These are phyloP conservation scores for Montipora capricornis DNA, from an alignment of 64 coral and sea anemone species.

Conservation along the genomic window DNA sequence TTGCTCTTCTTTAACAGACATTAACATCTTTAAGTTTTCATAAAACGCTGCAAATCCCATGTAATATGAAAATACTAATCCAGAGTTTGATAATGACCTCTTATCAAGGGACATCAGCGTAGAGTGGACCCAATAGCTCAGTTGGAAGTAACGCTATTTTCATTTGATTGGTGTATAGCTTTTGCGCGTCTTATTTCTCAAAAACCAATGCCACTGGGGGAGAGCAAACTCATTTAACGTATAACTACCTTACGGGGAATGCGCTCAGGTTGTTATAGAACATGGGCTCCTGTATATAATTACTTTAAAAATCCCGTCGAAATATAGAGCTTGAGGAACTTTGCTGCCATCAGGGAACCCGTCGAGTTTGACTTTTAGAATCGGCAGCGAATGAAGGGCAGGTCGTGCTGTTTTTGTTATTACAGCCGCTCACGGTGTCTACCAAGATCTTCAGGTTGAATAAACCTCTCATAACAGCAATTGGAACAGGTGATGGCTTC, in stretches of 20 bases:
- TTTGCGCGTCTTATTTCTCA: not conserved
- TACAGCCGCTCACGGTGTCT: not conserved
- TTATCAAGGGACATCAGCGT: not conserved
- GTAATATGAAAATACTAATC: not conserved
- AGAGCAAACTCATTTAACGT: not conserved
- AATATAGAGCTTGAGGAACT: not conserved
- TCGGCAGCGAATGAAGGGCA: not conserved
- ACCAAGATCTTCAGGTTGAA: not conserved
- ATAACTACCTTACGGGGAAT: not conserved
- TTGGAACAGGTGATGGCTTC: not conserved
- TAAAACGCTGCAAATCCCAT: not conserved
- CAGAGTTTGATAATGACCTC: not conserved
- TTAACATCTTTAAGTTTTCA: not conserved
- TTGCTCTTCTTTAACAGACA: not conserved
- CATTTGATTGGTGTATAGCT: not conserved
- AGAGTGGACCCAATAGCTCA: not conserved
- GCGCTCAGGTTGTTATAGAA: not conserved
- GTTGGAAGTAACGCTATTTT: not conserved
- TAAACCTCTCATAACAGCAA: not conserved
- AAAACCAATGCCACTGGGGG: not conserved
- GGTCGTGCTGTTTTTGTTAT: conserved; percentile 8
- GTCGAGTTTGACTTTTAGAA: not conserved
- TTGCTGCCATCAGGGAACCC: not conserved
- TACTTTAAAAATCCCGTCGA: not conserved
- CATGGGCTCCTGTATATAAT: too few relatives aligned